phyloP scores from a whole-genome alignment of 2,113 vertebrate genomes.

The Donacobius atricapilla region DNA sequence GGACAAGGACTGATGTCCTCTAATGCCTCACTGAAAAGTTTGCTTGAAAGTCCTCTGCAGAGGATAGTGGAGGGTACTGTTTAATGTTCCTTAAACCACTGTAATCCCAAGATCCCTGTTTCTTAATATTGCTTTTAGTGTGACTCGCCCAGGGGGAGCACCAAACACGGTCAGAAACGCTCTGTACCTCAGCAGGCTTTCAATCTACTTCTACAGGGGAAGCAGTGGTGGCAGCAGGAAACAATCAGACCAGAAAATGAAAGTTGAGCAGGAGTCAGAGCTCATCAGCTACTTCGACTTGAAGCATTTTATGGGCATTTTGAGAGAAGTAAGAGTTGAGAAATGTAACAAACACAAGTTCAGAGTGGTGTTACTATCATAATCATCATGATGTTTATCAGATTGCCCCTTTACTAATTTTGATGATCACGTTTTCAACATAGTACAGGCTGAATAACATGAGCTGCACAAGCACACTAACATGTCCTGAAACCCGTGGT shows the following conservation, averaged over 20 bases:
- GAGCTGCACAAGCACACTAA: background rate
- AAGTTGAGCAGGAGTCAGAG: slow-evolving; percentile 16
- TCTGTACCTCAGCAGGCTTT: background rate
- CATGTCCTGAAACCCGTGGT: background rate
- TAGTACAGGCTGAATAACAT: background rate
- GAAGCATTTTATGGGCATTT: background rate
- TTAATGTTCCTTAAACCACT: background rate
- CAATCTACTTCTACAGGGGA: background rate
- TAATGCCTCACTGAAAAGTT: background rate
- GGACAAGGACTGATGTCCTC: background rate
- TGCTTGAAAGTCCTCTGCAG: background rate
- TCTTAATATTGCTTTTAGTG: background rate
- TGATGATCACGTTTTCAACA: background rate
- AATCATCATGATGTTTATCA: background rate
- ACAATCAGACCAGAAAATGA: slow-evolving; percentile 26
- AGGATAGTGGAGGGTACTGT: background rate
- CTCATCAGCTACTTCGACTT: background rate
- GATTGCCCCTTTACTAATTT: background rate
- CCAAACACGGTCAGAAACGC: background rate
- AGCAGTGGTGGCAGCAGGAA: background rate
- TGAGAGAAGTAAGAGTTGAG: background rate
- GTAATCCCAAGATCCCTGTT: background rate
- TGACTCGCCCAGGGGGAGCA: background rate
- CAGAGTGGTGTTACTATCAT: background rate
- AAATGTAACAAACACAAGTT: background rate